These are phyloP conservation scores for Leptinotarsa tumamoca DNA, from an alignment of 2,888 invertebrate species.

Conservation along the genomic window DNA sequence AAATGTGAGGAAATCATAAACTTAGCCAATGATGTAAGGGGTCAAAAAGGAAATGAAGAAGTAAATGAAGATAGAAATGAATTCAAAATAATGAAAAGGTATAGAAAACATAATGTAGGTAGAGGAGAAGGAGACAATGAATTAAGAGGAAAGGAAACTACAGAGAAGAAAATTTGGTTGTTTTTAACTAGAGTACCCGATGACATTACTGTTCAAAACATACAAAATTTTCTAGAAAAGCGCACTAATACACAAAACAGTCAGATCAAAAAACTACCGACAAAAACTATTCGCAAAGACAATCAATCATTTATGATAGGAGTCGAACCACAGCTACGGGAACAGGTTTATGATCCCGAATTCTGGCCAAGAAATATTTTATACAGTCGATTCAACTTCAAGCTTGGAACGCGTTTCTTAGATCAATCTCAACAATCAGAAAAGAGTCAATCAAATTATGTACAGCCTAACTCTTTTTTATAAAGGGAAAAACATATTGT, in stretches of 20 bases:
- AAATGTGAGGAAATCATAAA: not conserved
- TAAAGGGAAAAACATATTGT: not conserved
- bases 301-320: not conserved
- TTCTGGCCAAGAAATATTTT: not conserved
- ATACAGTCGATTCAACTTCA: not conserved
- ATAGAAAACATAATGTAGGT: not conserved
- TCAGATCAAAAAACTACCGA: not conserved
- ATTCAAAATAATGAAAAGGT: not conserved
- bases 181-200: not conserved
- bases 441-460: not conserved
- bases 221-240: not conserved
- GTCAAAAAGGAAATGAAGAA: not conserved
- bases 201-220: not conserved
- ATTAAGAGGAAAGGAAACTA: not conserved
- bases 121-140: not conserved
- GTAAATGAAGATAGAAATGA: not conserved
- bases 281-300: not conserved
- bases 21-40: not conserved
- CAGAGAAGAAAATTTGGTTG: not conserved
- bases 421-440: no score
- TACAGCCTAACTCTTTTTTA: no score
- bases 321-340: not conserved
- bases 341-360: not conserved
- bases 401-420: not conserved
- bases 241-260: constrained; percentile 1